A percentile compares a stretch with the other conserved stretches of the same genome.
Conservation (phyloP, 2,888 invertebrate species). For the Pandemis cinnamomeana region DNA sequence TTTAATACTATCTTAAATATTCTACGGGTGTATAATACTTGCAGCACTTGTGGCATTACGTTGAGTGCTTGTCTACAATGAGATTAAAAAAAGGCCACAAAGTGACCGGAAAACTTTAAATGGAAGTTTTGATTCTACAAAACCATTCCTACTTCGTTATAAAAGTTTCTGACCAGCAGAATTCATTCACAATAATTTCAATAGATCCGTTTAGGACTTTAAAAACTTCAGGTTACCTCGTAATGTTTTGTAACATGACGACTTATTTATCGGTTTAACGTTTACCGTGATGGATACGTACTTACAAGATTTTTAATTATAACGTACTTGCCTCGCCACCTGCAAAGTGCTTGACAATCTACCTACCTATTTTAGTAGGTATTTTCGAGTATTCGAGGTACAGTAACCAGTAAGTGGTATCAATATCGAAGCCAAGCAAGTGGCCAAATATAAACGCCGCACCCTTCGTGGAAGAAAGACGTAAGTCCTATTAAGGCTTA, state of each 20-base stretch:
- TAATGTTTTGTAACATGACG: background rate
- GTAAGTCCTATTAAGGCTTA: too few relatives aligned
- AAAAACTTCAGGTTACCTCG: background rate
- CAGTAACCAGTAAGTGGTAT: too few relatives aligned
- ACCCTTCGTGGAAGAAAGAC: too few relatives aligned
- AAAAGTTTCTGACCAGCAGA: conserved; percentile 43
- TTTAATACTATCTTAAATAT: conserved; percentile 42
- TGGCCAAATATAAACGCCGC: too few relatives aligned
- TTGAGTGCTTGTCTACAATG: conserved; percentile 38
- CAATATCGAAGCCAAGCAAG: too few relatives aligned
- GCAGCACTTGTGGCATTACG: conserved; percentile 56
- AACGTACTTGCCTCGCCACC: background rate
- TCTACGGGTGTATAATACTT: conserved; percentile 46
- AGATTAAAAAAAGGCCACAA: conserved; percentile 59
- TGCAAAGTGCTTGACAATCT: too few relatives aligned
- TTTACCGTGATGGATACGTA: background rate
- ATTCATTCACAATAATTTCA: background rate
- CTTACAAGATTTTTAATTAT: background rate
- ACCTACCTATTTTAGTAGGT: background rate
- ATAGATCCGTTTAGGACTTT: background rate
- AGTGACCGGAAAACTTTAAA: conserved; percentile 65
- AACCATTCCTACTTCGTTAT: conserved; percentile 41
- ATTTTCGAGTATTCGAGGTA: background rate
- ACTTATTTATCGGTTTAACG: background rate
- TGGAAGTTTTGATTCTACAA: conserved; percentile 56